These are phyloP conservation scores for Champsocephalus gunnari DNA, from an alignment of 2,797 vertebrate genomes.

Conservation along the genomic window DNA sequence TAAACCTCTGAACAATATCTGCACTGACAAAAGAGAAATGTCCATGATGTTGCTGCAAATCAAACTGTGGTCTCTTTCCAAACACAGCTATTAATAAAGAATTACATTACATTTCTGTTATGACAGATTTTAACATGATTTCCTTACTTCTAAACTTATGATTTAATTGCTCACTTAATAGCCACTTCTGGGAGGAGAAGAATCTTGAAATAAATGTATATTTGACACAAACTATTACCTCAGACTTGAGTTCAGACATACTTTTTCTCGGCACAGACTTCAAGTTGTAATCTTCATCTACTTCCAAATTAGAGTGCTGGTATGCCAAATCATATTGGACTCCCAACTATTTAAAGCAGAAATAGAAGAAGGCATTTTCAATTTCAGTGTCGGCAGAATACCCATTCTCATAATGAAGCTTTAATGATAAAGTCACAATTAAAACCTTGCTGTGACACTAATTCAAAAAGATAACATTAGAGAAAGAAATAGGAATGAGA, in stretches of 20 bases:
- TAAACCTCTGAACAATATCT: neutral
- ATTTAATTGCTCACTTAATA: neutral
- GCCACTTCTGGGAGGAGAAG: neutral
- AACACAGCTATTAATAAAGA: neutral
- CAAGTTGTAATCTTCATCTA: neutral
- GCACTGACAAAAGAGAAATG: neutral
- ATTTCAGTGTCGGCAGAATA: neutral
- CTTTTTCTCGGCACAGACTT: neutral
- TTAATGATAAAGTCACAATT: conserved; percentile 23
- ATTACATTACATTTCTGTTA: neutral
- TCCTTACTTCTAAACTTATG: neutral
- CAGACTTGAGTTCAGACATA: neutral
- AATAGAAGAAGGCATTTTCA: conserved; percentile 9
- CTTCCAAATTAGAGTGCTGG: conserved; percentile 16
- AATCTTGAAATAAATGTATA: too few species aligned
- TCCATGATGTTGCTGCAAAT: neutral
- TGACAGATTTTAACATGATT: neutral
- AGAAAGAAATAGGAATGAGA: neutral
- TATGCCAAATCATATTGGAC: neutral
- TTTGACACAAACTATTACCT: neutral
- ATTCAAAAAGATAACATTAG: conserved; percentile 8
- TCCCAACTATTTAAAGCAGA: neutral
- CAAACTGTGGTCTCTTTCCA: neutral
- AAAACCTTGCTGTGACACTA: conserved; percentile 7
- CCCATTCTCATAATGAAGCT: conserved; percentile 1